A percentile compares a stretch with the other conserved stretches of the same genome.
Evolutionary conservation across 2,888 invertebrate genomes (phyloP).

Genomic region (Temnothorax rugatulus): DNA sequence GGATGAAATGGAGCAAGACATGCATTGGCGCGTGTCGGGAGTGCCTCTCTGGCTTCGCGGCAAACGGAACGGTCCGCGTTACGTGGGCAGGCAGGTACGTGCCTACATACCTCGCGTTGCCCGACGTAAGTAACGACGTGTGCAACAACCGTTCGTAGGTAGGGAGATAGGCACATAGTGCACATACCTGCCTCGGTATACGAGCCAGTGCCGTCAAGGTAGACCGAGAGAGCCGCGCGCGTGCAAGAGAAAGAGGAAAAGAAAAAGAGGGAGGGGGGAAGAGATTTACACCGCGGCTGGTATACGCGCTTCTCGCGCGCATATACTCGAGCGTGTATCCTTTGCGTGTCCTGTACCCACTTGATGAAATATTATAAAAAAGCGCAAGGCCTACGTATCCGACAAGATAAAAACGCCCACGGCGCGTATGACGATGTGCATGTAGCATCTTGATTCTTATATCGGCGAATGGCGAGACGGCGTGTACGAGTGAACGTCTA

Average conservation of each 20-base stretch:
- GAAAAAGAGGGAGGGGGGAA: not conserved
- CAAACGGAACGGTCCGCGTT: conserved; percentile 45
- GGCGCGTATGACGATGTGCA: conserved; percentile 40
- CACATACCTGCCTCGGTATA: conserved; percentile 58
- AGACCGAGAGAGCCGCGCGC: conserved; percentile 53
- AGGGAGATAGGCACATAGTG: conserved; percentile 55
- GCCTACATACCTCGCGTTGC: conserved; percentile 59
- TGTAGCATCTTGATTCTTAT: conserved; percentile 33
- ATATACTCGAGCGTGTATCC: conserved; percentile 5
- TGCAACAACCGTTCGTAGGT: conserved; percentile 61
- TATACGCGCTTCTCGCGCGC: conserved; percentile 8
- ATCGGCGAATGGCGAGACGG: not conserved
- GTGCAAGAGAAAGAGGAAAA: not conserved
- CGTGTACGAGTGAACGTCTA: not conserved
- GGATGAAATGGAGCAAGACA: conserved; percentile 86
- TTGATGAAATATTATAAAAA: conserved; percentile 50
- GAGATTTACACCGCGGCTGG: conserved; percentile 64
- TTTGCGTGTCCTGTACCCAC: conserved; percentile 24
- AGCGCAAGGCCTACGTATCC: not conserved
- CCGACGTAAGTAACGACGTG: conserved; percentile 68
- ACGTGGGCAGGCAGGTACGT: conserved; percentile 65
- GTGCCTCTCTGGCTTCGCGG: conserved; percentile 77
- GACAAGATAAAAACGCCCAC: conserved; percentile 27
- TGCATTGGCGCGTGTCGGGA: conserved; percentile 86
- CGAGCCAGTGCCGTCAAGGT: conserved; percentile 78